These are phyloP conservation scores for Ophioderma brevispina DNA, from an alignment of 35 echinoderm and acorn worm genomes.

Conservation along the genomic window DNA sequence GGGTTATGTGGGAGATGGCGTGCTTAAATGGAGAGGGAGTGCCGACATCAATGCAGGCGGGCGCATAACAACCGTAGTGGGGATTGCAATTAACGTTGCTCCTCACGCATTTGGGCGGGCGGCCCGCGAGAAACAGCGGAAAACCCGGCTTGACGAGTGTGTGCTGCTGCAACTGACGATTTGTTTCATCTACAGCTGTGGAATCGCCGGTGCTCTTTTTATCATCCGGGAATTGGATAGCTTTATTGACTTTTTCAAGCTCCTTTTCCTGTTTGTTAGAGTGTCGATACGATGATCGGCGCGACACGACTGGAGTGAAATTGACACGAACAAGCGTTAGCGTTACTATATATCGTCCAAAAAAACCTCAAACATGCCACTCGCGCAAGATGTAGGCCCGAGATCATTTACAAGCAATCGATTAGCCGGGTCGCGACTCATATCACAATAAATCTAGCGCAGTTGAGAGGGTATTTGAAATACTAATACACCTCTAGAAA, in stretches of 20 bases:
- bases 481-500: neutral
- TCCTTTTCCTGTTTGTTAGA: neutral
- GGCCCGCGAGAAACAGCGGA: neutral
- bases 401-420: neutral
- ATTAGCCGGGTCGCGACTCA: neutral
- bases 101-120: neutral
- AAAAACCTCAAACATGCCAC: neutral
- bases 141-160: too few species aligned
- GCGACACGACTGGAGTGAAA: neutral
- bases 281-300: conserved; percentile 5
- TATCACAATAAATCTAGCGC: neutral
- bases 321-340: neutral
- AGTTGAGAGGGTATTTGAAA: neutral
- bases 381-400: neutral
- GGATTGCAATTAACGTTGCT: neutral
- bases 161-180: too few species aligned
- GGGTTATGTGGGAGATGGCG: neutral
- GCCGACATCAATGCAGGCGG: conserved; percentile 1
- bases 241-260: conserved; percentile 1
- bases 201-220: too few species aligned
- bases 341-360: neutral
- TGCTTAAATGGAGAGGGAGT: neutral
- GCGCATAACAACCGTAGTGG: neutral
- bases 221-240: neutral
- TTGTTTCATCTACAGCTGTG: too few species aligned